Conservation (phyloP, 2,113 vertebrate species). For the Murina feae region DNA sequence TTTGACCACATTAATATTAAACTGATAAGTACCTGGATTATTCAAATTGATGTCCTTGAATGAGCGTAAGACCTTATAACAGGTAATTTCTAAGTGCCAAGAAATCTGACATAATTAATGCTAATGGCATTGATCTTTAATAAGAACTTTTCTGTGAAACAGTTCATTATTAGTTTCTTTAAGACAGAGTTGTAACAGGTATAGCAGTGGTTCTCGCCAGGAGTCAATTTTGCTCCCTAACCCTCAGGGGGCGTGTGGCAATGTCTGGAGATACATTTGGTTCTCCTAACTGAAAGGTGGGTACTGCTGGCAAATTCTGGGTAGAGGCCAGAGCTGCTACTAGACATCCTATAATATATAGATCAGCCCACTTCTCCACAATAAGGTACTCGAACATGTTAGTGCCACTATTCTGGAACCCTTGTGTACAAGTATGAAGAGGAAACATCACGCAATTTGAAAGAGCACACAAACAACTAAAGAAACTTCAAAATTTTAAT, state of each 20-base stretch:
- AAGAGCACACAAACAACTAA: not conserved
- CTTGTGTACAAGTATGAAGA: not conserved
- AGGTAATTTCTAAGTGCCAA: conserved; percentile 21
- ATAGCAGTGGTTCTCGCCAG: not conserved
- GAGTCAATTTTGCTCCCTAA: not conserved
- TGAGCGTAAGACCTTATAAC: conserved; percentile 25
- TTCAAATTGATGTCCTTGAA: conserved; percentile 53
- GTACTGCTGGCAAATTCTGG: not conserved
- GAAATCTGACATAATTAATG: conserved; percentile 36
- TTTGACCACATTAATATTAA: conserved; percentile 53
- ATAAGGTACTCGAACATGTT: not conserved
- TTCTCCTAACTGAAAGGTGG: not conserved
- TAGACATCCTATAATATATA: not conserved
- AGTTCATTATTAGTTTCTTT: not conserved
- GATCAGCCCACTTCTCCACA: not conserved
- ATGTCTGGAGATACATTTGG: not conserved
- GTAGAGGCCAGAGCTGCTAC: not conserved
- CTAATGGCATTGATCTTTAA: conserved; percentile 39
- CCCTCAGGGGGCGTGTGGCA: no score
- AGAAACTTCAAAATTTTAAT: conserved; percentile 40
- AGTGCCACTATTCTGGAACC: not conserved
- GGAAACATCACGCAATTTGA: not conserved
- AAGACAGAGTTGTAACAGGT: not conserved
- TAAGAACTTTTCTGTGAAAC: conserved; percentile 19
- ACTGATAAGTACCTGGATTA: conserved; percentile 33